Evolutionary conservation across 1,140 invertebrate genomes (phyloP), one percentile per base, ranked within the genome.

Genomic region (Papilio machaon): DNA sequence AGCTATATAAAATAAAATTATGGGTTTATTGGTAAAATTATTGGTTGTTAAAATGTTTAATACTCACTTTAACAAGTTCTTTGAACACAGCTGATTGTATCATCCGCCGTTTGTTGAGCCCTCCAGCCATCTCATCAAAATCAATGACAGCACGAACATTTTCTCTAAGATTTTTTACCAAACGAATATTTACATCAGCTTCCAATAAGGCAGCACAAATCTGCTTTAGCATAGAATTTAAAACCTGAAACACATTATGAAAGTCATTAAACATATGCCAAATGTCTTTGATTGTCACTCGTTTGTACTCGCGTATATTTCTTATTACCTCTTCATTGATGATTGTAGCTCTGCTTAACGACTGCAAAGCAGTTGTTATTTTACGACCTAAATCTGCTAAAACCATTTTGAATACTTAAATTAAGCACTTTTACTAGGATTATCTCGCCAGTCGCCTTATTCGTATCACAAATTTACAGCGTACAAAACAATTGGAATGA

Each of bases 81-180:
- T 99, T 99, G 92, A 99, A 99, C 2, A 99, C 99, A 82, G 99
- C 99, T 85, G 98, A 99, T 92, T 99, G 99, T 89, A 99, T 99
- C 98, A 99, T 99, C 77, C 99, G 95, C 43, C 99, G 95, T 91
- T 99, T 99, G 94, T 99, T 99, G 38, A 99, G 96, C 23, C 99
- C 99, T 74, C 98, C 99, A 90, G 99, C 99, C 99, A 99, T 99
- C 91, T 99, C 99, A 92, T 99, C 99, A 95, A 99, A 99, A 95
- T 99, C 98, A 95, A 99, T 99, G 81, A 99, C 98, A 73, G 97
- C 96, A 74, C 98, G 96, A n/a, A 99, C 99, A 99, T 99, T 99
- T 96, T 99, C 98, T 85, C 99, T 96, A 13, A 99, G 95, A 93
- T 98, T 97, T 95, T 99, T 99, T 0, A 99, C 99, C 82, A 99